Evolutionary conservation across 2,797 vertebrate species (phyloP), one percentile per base, ranked within the genome.

Genomic region (Sternotherus odoratus): DNA sequence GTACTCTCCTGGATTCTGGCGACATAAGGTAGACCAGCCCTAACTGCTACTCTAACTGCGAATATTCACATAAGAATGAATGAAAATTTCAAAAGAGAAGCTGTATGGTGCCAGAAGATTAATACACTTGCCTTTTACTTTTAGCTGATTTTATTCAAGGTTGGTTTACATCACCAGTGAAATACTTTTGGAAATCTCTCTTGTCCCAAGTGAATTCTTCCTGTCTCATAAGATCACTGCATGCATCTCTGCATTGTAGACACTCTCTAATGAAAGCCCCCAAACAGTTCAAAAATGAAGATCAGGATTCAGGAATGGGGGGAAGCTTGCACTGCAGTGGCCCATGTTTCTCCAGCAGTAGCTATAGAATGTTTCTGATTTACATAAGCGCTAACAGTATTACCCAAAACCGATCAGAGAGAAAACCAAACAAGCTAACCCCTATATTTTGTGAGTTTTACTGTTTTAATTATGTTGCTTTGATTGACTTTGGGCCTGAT

Each of bases 331-430:
- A 43, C 36, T 56, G n/a, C n/a, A 23, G 7, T 54, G 54, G 51
- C 5, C 36, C 50, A 43, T 24, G 51, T 24, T 51, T 79, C 51
- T 39, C 51, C 15, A 43, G 51, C 13, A 54, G 24, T 24, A 79
- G 7, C 51, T 43, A 49, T 17, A 56, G 51, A 28, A 5, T 28
- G 36, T 15, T 79, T 79, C 51, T 43, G 24, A 79, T 39, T 26
- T 36, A 54, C 36, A 26, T 53, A 15, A 79, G n/a, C 16, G 17
- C 8, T 24, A 57, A 54, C 26, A 79, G n/a, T 50, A 51, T 28
- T n/a, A 51, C 9, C 21, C 23, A 16, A 53, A 56, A 19, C 16
- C 12, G 36, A 39, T 39, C 17, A 79, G 60, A 16, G 0, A 0
- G 3, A 80, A n/a, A 77, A 51, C 12, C 23, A 53, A 63, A 28